Evolutionary conservation across 2,888 invertebrate genomes (phyloP), one percentile per base, ranked within the genome.

Genomic region (Cantharis flavilabris): DNA sequence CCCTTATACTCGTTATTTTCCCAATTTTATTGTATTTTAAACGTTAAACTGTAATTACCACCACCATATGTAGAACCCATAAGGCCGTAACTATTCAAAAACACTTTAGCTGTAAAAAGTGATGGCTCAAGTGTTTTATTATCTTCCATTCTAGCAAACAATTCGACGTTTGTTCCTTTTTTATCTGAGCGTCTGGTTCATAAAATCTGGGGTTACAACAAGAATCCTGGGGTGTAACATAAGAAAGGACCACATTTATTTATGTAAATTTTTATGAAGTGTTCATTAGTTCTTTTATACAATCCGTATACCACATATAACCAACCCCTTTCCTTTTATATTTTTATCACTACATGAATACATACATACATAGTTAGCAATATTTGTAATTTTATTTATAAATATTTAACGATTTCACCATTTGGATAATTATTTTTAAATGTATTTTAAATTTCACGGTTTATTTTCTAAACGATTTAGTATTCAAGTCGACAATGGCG

Each of bases 161-260:
- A 64, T 64, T 70, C 23, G 30, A 62, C 33, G 23, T 71, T 70
- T 75, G 75, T 75, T 69, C 63, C 18, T 65, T 73, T 70, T 73
- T 73, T 69, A 62, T 69, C 75, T 69, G 69, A 73, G 69, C 64
- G 72, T 76, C 72, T 73, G 28, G 74, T 28, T 64, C 20, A 72
- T 72, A 77, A 72, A 72, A 72, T 74, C 71, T 73, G 72, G 75
- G 65, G 33, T 69, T 75, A 75, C 72, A 73, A 75, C 71, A 69
- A 77, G 77, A 69, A 75, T 69, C 75, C 77, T 28, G 69, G 77
- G 77, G 77, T 77, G 77, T 70, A 72, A 75, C 75, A 77, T 75
- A 20, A 75, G 74, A 77, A 75, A 77, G 75, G 72, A 75, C 75
- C 75, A 67, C 75, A 75, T 77, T 75, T 77, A 77, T 75, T 77